Conservation (phyloP, 2,888 invertebrate species). For the Ochropleura plecta region DNA sequence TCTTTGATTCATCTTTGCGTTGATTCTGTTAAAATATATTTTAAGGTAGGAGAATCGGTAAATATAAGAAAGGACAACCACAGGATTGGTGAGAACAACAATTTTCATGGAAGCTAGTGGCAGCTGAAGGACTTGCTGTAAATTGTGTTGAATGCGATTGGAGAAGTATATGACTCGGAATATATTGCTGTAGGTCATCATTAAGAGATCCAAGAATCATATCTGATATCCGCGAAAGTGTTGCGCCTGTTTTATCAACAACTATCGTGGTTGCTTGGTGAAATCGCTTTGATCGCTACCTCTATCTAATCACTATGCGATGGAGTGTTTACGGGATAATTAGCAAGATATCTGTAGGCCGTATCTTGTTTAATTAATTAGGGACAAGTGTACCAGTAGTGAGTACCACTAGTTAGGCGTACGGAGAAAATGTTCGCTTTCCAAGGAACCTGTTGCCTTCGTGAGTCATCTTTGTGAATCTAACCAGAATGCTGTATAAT, state of each 20-base stretch:
- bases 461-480: slow-evolving; percentile 14
- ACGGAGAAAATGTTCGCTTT: slow-evolving; percentile 50
- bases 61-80: background rate
- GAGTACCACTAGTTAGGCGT: slow-evolving; percentile 7
- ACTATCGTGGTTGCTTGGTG: slow-evolving; percentile 7
- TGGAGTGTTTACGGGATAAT: slow-evolving; percentile 36
- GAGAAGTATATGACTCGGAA: background rate
- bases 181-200: background rate
- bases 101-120: background rate
- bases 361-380: slow-evolving; percentile 57
- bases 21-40: background rate
- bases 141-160: background rate
- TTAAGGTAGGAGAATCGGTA: background rate
- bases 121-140: background rate
- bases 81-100: background rate
- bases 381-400: slow-evolving; percentile 28
- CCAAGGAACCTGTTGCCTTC: slow-evolving; percentile 25
- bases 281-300: slow-evolving; percentile 22
- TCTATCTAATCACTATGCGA: slow-evolving; percentile 10
- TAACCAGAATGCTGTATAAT: slow-evolving; percentile 11
- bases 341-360: slow-evolving; percentile 40
- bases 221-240: slow-evolving; percentile 11
- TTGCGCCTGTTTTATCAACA: background rate
- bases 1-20: background rate
- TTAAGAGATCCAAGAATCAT: background rate